A percentile compares a stretch with the other conserved stretches of the same genome.
Evolutionary conservation across 2,113 vertebrate species (phyloP).

Genomic region (Marcusenius ussheri): DNA sequence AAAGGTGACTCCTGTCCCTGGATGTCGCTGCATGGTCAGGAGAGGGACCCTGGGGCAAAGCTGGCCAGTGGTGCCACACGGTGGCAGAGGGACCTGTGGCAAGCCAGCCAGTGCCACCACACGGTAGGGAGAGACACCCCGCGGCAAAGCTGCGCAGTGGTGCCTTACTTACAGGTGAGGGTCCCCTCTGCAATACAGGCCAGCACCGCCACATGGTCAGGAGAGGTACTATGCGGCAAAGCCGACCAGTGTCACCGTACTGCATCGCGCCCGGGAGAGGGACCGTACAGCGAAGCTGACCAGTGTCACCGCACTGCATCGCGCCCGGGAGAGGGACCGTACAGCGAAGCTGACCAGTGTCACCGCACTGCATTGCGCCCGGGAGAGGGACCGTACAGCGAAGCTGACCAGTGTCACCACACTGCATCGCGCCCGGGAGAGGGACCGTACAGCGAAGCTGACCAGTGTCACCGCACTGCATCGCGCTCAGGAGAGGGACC

Average conservation of each 20-base stretch:
- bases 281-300: rapidly evolving
- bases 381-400: conserved; percentile 68
- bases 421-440: too few species aligned
- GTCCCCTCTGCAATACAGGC: not conserved
- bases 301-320: conserved; percentile 41
- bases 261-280: not conserved
- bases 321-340: conserved; percentile 59
- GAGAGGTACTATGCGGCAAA: not conserved
- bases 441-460: too few species aligned
- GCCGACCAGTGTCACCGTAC: conserved; percentile 24
- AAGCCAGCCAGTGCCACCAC: conserved; percentile 55
- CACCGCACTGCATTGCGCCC: conserved; percentile 34
- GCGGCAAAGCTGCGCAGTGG: conserved; percentile 56
- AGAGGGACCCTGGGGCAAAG: conserved; percentile 36
- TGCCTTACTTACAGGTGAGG: not conserved
- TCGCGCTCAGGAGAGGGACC: not conserved
- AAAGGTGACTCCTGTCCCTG: not conserved
- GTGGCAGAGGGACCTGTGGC: conserved; percentile 48
- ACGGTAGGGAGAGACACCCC: not conserved
- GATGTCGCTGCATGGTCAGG: conserved; percentile 54
- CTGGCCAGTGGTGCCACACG: conserved; percentile 35
- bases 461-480: too few species aligned
- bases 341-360: rapidly evolving
- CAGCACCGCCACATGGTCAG: not conserved
- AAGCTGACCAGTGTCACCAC: too few species aligned